Evolutionary conservation across 2,797 vertebrate genomes (phyloP).

Genomic region (Sparidentex hasta): DNA sequence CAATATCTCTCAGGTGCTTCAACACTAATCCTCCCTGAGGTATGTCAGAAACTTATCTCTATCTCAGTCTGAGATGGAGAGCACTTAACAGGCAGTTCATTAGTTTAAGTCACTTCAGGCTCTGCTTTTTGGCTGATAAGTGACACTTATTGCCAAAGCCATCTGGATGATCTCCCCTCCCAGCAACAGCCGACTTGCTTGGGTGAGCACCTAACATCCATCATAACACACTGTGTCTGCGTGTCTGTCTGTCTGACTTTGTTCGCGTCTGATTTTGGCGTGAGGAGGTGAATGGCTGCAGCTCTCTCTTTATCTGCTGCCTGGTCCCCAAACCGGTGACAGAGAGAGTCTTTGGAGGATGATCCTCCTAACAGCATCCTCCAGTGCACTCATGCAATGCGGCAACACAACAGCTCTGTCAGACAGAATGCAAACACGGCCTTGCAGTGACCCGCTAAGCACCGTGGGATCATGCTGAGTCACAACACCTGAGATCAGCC

Average conservation of each 20-base stretch:
- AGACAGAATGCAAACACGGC: constrained; percentile 73
- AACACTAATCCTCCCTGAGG: constrained; percentile 76
- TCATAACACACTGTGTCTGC: constrained; percentile 66
- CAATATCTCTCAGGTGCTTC: constrained; percentile 74
- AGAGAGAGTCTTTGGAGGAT: constrained; percentile 42
- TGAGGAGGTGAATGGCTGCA: constrained; percentile 65
- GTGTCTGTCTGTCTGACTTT: constrained; percentile 58
- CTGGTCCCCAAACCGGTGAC: constrained; percentile 62
- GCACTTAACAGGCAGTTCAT: constrained; percentile 83
- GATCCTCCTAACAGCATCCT: constrained; percentile 50
- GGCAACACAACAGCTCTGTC: constrained; percentile 71
- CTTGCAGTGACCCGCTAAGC: constrained; percentile 65
- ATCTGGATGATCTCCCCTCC: constrained; percentile 78
- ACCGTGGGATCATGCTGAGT: constrained; percentile 71
- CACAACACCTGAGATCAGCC: constrained; percentile 62
- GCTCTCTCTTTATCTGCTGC: constrained; percentile 38
- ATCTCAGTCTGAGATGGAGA: constrained; percentile 69
- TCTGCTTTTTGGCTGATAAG: constrained; percentile 81
- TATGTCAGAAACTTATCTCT: constrained; percentile 71
- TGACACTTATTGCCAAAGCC: constrained; percentile 83
- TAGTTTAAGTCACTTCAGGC: constrained; percentile 83
- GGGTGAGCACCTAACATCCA: constrained; percentile 78
- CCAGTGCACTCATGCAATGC: constrained; percentile 69
- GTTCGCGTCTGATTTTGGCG: constrained; percentile 42
- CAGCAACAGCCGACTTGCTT: constrained; percentile 73